These are phyloP conservation scores for Heliothis peltigera DNA, from an alignment of 2,888 invertebrate genomes.

Conservation along the genomic window DNA sequence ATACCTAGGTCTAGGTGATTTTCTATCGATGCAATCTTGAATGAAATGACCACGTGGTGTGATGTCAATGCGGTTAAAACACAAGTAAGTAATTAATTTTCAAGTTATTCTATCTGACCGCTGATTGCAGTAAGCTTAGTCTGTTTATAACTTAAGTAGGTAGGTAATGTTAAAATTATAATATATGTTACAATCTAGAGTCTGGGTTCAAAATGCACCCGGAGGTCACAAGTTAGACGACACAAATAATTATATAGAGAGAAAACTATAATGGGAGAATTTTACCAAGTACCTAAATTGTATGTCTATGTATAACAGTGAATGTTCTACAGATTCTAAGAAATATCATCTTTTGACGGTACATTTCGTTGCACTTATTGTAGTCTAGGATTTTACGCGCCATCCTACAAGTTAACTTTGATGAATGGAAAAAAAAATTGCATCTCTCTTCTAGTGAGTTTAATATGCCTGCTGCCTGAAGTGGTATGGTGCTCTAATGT, in stretches of 20 bases:
- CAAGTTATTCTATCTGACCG: neutral
- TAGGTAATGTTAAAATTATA: too few relatives aligned
- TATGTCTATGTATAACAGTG: neutral
- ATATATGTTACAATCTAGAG: too few relatives aligned
- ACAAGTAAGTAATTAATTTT: neutral
- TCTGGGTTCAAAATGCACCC: too few relatives aligned
- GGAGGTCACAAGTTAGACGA: too few relatives aligned
- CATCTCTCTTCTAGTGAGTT: neutral
- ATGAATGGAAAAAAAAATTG: too few relatives aligned
- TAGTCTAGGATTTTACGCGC: too few relatives aligned
- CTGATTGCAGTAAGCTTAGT: too few relatives aligned
- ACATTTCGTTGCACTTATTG: constrained; percentile 21
- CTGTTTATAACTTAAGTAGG: too few relatives aligned
- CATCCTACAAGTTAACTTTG: too few relatives aligned
- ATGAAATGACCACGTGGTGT: neutral
- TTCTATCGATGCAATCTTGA: neutral
- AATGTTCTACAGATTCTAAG: constrained; percentile 9
- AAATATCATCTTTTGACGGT: constrained; percentile 10
- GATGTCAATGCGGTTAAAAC: neutral
- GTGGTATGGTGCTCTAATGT: neutral
- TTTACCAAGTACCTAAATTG: too few relatives aligned
- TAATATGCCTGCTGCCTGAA: neutral
- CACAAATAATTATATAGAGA: too few relatives aligned
- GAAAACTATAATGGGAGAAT: too few relatives aligned
- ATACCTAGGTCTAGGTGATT: neutral